Evolutionary conservation across 2,113 vertebrate genomes (phyloP), one percentile per base, ranked within the genome.

Genomic region (Azemiops feae): DNA sequence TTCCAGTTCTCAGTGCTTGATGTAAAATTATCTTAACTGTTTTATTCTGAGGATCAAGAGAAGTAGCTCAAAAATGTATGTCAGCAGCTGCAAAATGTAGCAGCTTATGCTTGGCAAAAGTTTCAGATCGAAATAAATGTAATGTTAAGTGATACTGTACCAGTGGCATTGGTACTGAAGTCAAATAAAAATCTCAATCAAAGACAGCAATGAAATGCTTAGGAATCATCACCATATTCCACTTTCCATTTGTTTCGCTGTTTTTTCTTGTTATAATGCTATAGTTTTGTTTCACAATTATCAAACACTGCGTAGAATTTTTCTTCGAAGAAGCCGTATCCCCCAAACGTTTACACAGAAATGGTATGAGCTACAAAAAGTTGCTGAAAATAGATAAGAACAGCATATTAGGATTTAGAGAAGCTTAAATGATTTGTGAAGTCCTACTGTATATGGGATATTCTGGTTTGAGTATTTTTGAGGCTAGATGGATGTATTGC

Each of bases 1-100:
- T 94, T 81, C 91, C 87, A 58, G 23, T 64, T 92, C 92, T 0
- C 96, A 89, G 74, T 93, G 93, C 92, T 93, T 81, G n/a, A 88
- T 39, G 10, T 89, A 52, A 60, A 57, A 11, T 90, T 92, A 74
- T 54, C 0, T 0, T 22, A 43, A 87, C 53, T 91, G 91, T 22
- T 0, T 1, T 86, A 1, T 50, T 43, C 0, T 25, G 89, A 93
- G n/a, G 89, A 93, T 90, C 14, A 53, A 93, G 0, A 0, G 88
- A 69, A 60, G 2, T 0, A 53, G 22, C 20, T 39, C 92, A 54
- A 23, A 86, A 88, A 86, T 88, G 39, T 91, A 20, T 91, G 58
- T 88, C 86, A 92, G 60, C 55, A 47, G 52, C 12, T 74, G n/a
- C 39, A 85, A 87, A 94, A 87, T 25, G 87, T 88, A 91, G 25